Conservation (phyloP, 2,888 invertebrate species). For the Hedychridium roseum region DNA sequence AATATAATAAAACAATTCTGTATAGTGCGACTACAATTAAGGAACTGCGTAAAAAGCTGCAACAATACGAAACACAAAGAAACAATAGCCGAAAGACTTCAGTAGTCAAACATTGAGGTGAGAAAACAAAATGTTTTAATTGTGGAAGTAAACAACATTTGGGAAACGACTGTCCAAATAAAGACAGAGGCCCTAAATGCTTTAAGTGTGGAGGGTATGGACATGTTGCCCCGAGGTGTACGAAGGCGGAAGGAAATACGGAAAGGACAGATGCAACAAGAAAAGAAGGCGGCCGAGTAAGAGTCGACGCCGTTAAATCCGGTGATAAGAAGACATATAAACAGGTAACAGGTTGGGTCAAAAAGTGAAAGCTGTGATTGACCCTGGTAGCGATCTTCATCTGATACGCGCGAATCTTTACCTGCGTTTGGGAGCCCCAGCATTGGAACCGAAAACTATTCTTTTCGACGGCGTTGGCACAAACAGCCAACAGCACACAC, state of each 20-base stretch:
- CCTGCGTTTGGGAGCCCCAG: constrained; percentile 16
- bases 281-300: no score
- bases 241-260: not conserved
- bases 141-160: constrained; percentile 5
- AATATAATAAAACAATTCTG: constrained; percentile 11
- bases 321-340: not conserved
- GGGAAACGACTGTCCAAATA: constrained; percentile 19
- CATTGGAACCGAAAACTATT: no score
- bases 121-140: not conserved
- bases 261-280: not conserved
- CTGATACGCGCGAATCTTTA: constrained; percentile 10
- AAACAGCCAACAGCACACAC: constrained; percentile 5
- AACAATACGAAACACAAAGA: constrained; percentile 1
- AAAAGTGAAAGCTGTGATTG: constrained; percentile 11
- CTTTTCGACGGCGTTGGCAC: constrained; percentile 13
- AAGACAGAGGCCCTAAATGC: constrained; percentile 8
- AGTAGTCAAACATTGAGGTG: not conserved
- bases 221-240: not conserved
- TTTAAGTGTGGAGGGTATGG: not conserved
- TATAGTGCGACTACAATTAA: constrained; percentile 14
- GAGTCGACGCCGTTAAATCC: no score
- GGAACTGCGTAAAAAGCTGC: not conserved
- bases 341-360: constrained; percentile 3
- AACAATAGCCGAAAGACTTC: not conserved
- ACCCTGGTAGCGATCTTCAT: constrained; percentile 19